Base-by-base conservation (phyloP, 2,797 vertebrate genomes). In the Chelon auratus region DNA sequence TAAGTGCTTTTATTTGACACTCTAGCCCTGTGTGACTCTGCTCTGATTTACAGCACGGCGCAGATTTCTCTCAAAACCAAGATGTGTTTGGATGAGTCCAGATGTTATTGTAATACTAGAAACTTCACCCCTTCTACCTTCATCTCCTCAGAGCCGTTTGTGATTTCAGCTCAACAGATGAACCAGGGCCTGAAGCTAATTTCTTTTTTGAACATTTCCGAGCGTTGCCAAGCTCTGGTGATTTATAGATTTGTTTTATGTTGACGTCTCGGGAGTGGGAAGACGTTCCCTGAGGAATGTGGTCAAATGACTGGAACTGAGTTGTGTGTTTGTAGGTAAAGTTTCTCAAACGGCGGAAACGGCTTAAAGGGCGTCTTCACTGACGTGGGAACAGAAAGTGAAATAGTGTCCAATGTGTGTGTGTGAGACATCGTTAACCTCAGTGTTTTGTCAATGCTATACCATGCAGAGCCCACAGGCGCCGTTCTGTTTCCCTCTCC, bases 1-100 rank as follows among this genome's bases (percentile, higher is more conserved):
- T 93, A 92, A 93, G 91, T 90, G 42, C 20, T 77, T 75, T 72
- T 66, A 75, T 78, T 76, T 72, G 37, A 74, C 56, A 40, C 9
- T 0, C 13, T 51, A 36, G 36, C 20, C 17, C 6, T 61, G 15
- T 50, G 14, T 45, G 7, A 24, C 30, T 43, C 33, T 51, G 17
- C 24, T 12, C 36, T 47, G 47, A 76, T 80, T 56, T 70, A 67
- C 42, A 67, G 11, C 5, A 43, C 26, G 51, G 18, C 22, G 17
- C 11, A 15, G 14, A 47, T 60, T 52, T 30, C 64, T 54, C 33
- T 58, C 14, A 40, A 18, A 14, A 66, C 59, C 33, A 24, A 22
- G 65, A 52, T 36, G 36, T 24, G 7, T 36, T 60, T 42, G 48
- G 22, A 62, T 26, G 14, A 22, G 11, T 59, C 48, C 66, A 77